Evolutionary conservation across 2,797 vertebrate species (phyloP).

Genomic region (Cirrhinus mrigala): DNA sequence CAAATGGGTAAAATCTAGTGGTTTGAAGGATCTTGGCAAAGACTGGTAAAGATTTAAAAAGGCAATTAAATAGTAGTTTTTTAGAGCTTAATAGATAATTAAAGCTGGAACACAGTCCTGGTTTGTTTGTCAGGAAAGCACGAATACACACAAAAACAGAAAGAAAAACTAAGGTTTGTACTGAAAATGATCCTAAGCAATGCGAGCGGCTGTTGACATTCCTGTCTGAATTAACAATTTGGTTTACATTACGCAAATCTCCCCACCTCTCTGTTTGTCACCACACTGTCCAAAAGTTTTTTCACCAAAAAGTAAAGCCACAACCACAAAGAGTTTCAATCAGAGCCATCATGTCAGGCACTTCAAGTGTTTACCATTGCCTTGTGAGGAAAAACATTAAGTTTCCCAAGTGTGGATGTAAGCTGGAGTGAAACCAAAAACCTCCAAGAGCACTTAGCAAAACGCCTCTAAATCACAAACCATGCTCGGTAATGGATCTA

Average conservation of each 20-base stretch:
- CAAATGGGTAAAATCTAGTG: no score
- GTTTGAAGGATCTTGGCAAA: not conserved
- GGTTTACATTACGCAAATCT: conserved; percentile 7
- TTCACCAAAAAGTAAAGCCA: conserved; percentile 45
- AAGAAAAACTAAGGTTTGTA: not conserved
- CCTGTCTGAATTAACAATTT: not conserved
- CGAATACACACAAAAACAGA: not conserved
- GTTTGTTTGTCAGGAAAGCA: not conserved
- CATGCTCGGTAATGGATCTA: conserved; percentile 55
- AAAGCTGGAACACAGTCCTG: not conserved
- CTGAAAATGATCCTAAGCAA: not conserved
- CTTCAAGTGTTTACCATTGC: conserved; percentile 42
- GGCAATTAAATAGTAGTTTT: no score
- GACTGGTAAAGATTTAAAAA: not conserved
- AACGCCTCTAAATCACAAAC: conserved; percentile 54
- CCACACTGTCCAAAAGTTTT: not conserved
- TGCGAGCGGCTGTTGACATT: not conserved
- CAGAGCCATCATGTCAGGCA: conserved; percentile 46
- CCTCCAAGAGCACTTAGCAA: conserved; percentile 61
- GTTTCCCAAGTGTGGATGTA: conserved; percentile 52
- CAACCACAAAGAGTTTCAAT: conserved; percentile 45
- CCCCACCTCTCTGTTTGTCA: not conserved
- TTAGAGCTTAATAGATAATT: no score
- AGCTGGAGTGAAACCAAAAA: conserved; percentile 60
- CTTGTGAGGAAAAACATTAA: conserved; percentile 45